Evolutionary conservation across 2,113 vertebrate species (phyloP).

Genomic region (Myotis brandtii): DNA sequence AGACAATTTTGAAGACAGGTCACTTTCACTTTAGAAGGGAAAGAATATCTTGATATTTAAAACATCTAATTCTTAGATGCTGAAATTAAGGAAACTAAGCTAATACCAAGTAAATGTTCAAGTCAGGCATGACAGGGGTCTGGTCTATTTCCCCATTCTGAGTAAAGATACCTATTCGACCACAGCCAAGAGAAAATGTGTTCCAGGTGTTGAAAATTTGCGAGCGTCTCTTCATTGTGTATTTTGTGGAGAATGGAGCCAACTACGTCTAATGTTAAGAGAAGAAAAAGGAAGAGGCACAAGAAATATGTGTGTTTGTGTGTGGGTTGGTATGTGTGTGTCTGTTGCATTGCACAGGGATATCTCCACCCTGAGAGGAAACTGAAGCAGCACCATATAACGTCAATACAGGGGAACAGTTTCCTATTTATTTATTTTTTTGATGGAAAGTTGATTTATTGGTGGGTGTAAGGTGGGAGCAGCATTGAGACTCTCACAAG

Average conservation of each 20-base stretch:
- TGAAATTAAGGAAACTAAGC: conserved; percentile 60
- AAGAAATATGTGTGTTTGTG: not conserved
- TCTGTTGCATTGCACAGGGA: conserved; percentile 14
- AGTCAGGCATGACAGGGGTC: not conserved
- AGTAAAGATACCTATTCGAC: conserved; percentile 50
- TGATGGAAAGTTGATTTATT: too few species aligned
- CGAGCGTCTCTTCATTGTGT: conserved; percentile 51
- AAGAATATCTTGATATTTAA: not conserved
- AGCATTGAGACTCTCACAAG: too few species aligned
- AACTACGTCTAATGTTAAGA: conserved; percentile 29
- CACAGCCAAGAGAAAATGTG: conserved; percentile 56
- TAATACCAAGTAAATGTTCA: conserved; percentile 41
- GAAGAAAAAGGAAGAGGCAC: conserved; percentile 7
- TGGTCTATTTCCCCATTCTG: not conserved
- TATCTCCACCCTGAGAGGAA: conserved; percentile 4
- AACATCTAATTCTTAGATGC: conserved; percentile 14
- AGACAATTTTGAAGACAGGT: not conserved
- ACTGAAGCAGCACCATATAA: conserved; percentile 50
- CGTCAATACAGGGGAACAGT: not conserved
- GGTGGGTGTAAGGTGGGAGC: too few species aligned
- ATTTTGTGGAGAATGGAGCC: not conserved
- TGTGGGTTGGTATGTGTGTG: not conserved
- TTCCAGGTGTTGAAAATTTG: conserved; percentile 63
- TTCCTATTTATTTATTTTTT: too few species aligned
- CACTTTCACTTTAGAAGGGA: conserved; percentile 25